phyloP scores from a whole-genome alignment of 2,113 vertebrate genomes.

The Nettapus auritus region DNA sequence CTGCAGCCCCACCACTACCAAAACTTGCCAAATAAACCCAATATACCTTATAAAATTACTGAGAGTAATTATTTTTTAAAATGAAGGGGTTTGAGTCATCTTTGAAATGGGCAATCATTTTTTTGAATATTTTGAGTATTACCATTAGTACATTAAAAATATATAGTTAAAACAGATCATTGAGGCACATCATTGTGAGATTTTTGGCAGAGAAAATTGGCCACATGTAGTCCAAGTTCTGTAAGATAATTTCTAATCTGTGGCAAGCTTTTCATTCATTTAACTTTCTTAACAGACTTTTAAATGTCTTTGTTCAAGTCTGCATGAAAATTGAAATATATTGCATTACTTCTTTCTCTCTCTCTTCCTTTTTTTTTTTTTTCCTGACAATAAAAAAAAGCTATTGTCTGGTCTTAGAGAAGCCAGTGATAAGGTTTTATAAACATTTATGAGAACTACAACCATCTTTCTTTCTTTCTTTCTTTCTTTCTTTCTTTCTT shows the following conservation, averaged over 20 bases:
- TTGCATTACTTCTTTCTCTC: not conserved
- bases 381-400: not conserved
- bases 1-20: not conserved
- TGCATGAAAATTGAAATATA: not conserved
- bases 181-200: not conserved
- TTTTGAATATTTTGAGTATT: not conserved
- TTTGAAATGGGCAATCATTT: fast-evolving
- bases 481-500: too few relatives aligned
- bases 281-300: not conserved
- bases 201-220: not conserved
- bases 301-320: not conserved
- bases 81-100: not conserved
- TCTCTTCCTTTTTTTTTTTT: not conserved
- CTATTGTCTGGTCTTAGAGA: not conserved
- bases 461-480: too few relatives aligned
- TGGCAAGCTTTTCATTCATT: not conserved
- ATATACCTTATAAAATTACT: not conserved
- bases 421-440: not conserved
- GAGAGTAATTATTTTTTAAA: not conserved
- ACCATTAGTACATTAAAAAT: not conserved
- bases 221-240: not conserved
- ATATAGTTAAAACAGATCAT: not conserved
- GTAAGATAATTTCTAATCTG: not conserved
- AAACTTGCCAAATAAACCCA: not conserved
- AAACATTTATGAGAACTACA: not conserved